Evolutionary conservation across 2,888 invertebrate genomes (phyloP).

Genomic region (Dynastes grantii): DNA sequence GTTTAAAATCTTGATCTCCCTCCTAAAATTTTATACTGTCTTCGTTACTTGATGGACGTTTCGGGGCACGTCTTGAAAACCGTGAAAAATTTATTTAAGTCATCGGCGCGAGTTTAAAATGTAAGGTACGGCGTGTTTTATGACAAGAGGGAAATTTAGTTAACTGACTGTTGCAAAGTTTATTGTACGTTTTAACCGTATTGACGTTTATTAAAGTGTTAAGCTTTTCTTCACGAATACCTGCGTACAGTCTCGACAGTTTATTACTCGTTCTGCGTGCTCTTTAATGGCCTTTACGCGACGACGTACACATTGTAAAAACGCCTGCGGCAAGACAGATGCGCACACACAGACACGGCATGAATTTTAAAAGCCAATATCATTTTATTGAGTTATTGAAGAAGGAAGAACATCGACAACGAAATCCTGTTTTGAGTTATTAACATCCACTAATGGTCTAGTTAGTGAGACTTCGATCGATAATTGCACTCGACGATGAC

Average conservation of each 20-base stretch:
- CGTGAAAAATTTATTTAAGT: background rate
- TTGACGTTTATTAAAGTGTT: slow-evolving; percentile 43
- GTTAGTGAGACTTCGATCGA: background rate
- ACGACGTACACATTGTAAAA: slow-evolving; percentile 11
- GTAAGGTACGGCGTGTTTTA: background rate
- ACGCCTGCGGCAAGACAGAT: slow-evolving; percentile 11
- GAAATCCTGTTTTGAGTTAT: slow-evolving; percentile 24
- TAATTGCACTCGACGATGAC: background rate
- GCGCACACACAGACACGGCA: slow-evolving; percentile 11
- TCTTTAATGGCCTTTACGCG: slow-evolving; percentile 22
- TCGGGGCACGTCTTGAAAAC: background rate
- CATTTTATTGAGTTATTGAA: slow-evolving; percentile 41
- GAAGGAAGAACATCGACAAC: slow-evolving; percentile 5
- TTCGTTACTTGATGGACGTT: background rate
- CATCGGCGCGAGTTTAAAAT: background rate
- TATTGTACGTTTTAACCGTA: slow-evolving; percentile 27
- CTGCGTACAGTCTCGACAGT: slow-evolving; percentile 19
- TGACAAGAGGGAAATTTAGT: background rate
- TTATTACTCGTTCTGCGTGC: slow-evolving; percentile 24
- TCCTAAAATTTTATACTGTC: no score
- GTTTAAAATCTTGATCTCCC: no score
- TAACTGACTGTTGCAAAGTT: slow-evolving; percentile 4
- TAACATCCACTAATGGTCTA: slow-evolving; percentile 38
- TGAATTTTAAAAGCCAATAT: slow-evolving; percentile 37
- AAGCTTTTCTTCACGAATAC: slow-evolving; percentile 23